Evolutionary conservation across 2,888 invertebrate species (phyloP), one percentile per base, ranked within the genome.

Genomic region (Drosophila paramelanica): DNA sequence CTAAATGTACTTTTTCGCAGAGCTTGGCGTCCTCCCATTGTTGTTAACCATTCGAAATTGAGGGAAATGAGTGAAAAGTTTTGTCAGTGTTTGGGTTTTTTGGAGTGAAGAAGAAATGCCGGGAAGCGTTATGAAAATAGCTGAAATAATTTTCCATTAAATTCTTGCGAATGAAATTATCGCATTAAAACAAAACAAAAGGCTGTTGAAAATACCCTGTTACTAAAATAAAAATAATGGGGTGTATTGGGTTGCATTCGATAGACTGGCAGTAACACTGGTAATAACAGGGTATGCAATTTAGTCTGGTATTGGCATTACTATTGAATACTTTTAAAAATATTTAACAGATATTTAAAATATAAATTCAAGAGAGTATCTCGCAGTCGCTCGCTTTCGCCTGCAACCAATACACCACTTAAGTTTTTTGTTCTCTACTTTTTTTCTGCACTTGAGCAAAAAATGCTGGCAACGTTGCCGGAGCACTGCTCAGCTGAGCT

Each of bases 71-170:
- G 27, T 11, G 38, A 17, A 59, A 52, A 33, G 36, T 73, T 49
- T 41, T 41, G 36, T 31, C 42, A 42, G 46, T 43, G 53, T 58
- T 61, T 67, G 42, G 45, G 51, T 45, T 43, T 51, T 45, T 49
- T 36, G 36, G 45, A 59, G 23, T 25, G 31, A 52, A 58, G 31
- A 52, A 58, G 67, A 70, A 77, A 74, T 87, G 59, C 67, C 66
- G 36, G 65, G 62, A 51, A 67, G 72, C 75, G 59, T 81, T 88
- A 75, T 89, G 79, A 76, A 83, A 81, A 88, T 88, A 72, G 80
- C 67, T 70, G 52, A 89, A 88, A 89, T 84, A 77, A 84, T 84
- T 88, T 82, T 73, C 80, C 82, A 88, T 85, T 88, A 81, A 88
- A 89, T 83, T 69, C 77, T 78, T 72, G 71, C 67, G 69, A 79